Percentiles rank a stretch among this genome's conserved stretches.
These are phyloP conservation scores for Gnatocerus cornutus DNA, from an alignment of 2,888 invertebrate genomes.

Conservation along the genomic window DNA sequence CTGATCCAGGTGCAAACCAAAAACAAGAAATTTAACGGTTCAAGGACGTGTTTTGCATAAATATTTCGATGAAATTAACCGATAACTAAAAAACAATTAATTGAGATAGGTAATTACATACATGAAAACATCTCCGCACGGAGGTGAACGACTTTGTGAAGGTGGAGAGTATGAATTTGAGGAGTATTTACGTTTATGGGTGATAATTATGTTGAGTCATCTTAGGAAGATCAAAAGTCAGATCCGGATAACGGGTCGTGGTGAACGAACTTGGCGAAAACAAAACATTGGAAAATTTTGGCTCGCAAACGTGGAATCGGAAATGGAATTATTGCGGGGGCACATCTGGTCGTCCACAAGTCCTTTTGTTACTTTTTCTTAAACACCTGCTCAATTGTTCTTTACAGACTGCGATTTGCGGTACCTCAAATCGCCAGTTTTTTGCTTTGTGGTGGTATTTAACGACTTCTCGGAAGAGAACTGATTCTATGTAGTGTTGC, in stretches of 20 bases:
- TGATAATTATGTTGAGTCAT: background rate
- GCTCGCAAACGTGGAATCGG: no score
- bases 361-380: no score
- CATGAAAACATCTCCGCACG: conserved; percentile 18
- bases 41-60: conserved; percentile 35
- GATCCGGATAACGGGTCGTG: conserved; percentile 7
- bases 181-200: background rate
- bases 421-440: no score
- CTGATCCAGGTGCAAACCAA: conserved; percentile 28
- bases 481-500: no score
- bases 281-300: no score
- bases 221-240: background rate
- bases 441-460: no score
- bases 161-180: background rate
- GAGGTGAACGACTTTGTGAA: conserved; percentile 22
- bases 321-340: no score
- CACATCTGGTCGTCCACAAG: no score
- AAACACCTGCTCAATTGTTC: no score
- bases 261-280: background rate
- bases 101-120: conserved; percentile 32
- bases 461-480: no score
- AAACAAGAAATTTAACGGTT: conserved; percentile 28
- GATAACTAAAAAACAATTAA: conserved; percentile 16
- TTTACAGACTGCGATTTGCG: no score
- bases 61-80: conserved; percentile 22